Evolutionary conservation across 2,113 vertebrate genomes (phyloP), one percentile per base, ranked within the genome.

Genomic region (Cromileptes altivelis): DNA sequence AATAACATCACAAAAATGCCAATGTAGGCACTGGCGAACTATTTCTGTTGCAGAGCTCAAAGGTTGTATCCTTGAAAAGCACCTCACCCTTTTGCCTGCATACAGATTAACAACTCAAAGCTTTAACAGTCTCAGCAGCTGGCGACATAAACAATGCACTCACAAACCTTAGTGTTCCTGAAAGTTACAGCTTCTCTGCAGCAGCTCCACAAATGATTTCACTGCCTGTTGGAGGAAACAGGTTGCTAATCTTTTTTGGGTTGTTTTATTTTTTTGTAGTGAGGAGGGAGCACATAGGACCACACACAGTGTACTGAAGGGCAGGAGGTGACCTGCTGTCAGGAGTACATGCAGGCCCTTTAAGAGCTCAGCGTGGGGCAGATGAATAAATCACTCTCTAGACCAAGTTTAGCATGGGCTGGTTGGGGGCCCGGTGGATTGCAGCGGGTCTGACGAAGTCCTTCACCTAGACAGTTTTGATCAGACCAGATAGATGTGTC

Each of bases 331-430:
- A 83, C 84, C 75, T 68, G 82, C 70, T 89, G 83, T 81, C 76
- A 83, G 50, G 63, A 30, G 63, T 49, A 13, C 13, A 63, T 62
- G 30, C 71, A 50, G 63, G 75, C 65, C 42, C 40, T 68, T 75
- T 52, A 72, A 75, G 58, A 64, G 55, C 88, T 75, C 87, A 80
- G 87, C 45, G 6, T 65, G 85, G 57, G 62, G 73, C 71, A 63
- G 79, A 81, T 82, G 68, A 90, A 87, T 81, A 80, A 86, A 85
- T 85, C 74, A 37, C 14, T 56, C 79, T 77, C 63, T 15, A 1
- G 76, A 75, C 70, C 60, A 77, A 64, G 57, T 76, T 80, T 90
- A 58, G 21, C 52, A 13, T 1, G 49, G 63, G 42, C 62, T 47
- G 18, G 63, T 65, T 12, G 50, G 86, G 62, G 40, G 65, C 6